phyloP scores from a whole-genome alignment of 2,888 invertebrate genomes.

The Lasioglossum marginatum region DNA sequence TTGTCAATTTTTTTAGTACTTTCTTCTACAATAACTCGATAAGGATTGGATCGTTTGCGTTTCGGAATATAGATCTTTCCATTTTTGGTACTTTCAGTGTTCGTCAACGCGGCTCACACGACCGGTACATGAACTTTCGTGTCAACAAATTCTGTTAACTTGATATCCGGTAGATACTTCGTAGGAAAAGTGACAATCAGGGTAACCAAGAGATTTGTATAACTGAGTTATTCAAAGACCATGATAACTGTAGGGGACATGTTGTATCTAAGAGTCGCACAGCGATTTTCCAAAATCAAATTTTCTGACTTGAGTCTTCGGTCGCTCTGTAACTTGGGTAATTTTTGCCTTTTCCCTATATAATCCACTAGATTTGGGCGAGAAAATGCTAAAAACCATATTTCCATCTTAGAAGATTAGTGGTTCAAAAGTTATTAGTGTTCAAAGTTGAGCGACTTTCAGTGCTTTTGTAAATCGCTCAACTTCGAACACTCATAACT shows the following conservation, averaged over 20 bases:
- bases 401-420: no score
- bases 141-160: not conserved
- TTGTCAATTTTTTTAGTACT: slow-evolving; percentile 11
- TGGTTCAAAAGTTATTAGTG: no score
- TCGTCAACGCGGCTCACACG: not conserved
- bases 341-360: no score
- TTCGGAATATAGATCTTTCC: not conserved
- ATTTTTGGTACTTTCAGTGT: slow-evolving; percentile 9
- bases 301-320: not conserved
- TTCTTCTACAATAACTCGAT: slow-evolving; percentile 20
- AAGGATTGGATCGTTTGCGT: not conserved
- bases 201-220: not conserved
- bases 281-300: slow-evolving; percentile 1
- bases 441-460: no score
- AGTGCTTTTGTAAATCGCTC: no score
- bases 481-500: no score
- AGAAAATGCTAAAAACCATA: no score
- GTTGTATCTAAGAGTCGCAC: slow-evolving; percentile 7
- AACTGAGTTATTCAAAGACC: slow-evolving; percentile 1
- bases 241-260: not conserved
- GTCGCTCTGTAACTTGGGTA: no score
- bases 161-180: not conserved
- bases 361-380: no score
- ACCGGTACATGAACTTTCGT: not conserved
- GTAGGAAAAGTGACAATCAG: not conserved